A percentile compares a stretch with the other conserved stretches of the same genome.
These are phyloP conservation scores for Myiothlypis coronata DNA, from an alignment of 2,797 vertebrate species.

Conservation along the genomic window DNA sequence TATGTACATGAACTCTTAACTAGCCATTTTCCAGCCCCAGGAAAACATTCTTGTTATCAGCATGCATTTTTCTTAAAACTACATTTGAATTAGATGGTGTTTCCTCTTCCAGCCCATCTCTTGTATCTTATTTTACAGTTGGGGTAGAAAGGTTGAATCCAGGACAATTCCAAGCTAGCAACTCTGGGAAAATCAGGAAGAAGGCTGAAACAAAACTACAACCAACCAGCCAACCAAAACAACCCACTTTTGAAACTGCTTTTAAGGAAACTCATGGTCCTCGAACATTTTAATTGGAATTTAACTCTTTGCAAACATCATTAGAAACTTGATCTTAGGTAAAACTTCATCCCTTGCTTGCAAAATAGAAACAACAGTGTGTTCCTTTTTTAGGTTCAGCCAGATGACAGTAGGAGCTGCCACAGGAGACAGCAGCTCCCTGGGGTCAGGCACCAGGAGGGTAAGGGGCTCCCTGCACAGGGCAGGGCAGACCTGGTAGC, in stretches of 20 bases:
- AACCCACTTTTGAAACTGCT: neutral
- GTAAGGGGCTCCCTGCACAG: neutral
- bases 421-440: neutral
- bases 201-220: neutral
- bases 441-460: neutral
- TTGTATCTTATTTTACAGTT: neutral
- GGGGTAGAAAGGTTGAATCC: neutral
- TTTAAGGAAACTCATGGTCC: neutral
- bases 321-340: neutral
- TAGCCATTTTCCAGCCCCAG: neutral
- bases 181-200: neutral
- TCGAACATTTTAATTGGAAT: neutral
- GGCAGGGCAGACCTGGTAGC: neutral
- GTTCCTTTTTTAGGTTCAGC: neutral
- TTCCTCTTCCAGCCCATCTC: neutral
- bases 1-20: neutral
- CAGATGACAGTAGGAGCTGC: neutral
- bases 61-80: neutral
- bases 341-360: neutral
- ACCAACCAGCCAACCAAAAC: neutral
- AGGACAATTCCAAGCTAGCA: neutral
- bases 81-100: neutral
- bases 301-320: neutral
- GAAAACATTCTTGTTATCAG: neutral
- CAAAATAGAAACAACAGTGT: neutral